Percentiles rank a stretch among this genome's conserved stretches.
phyloP scores from a whole-genome alignment of 2,888 invertebrate species.

The Lasioglossum marginatum region DNA sequence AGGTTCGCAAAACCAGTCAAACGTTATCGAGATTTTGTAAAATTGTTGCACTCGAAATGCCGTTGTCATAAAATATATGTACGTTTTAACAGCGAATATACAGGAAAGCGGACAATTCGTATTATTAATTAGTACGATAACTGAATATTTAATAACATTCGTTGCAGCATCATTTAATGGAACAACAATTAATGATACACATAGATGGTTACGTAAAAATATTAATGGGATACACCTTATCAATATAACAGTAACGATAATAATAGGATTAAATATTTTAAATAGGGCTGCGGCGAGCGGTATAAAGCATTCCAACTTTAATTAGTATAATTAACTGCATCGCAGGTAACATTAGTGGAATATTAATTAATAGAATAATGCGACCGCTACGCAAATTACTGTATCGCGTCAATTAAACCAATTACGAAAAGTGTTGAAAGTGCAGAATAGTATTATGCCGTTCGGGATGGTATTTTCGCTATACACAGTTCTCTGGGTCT shows the following conservation, averaged over 20 bases:
- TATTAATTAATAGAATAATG: background rate
- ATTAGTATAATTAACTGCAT: background rate
- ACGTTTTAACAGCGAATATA: background rate
- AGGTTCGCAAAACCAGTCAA: too few relatives aligned
- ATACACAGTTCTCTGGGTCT: accelerated
- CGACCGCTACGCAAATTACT: background rate
- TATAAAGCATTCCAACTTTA: background rate
- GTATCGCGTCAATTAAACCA: background rate
- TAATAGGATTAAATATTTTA: background rate
- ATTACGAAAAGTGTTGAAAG: background rate
- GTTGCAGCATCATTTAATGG: background rate
- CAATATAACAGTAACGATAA: background rate
- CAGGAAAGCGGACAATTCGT: background rate
- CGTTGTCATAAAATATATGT: background rate
- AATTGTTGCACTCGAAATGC: background rate
- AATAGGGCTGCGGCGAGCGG: background rate
- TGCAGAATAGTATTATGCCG: background rate
- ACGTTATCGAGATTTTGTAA: too few relatives aligned
- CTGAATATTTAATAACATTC: background rate
- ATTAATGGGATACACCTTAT: background rate
- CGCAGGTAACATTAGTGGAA: background rate
- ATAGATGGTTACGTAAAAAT: background rate
- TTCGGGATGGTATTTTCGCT: background rate
- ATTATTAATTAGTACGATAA: background rate
- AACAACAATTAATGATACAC: background rate